Conservation (phyloP, 2,888 invertebrate species). For the Apomyelois bistriatella region DNA sequence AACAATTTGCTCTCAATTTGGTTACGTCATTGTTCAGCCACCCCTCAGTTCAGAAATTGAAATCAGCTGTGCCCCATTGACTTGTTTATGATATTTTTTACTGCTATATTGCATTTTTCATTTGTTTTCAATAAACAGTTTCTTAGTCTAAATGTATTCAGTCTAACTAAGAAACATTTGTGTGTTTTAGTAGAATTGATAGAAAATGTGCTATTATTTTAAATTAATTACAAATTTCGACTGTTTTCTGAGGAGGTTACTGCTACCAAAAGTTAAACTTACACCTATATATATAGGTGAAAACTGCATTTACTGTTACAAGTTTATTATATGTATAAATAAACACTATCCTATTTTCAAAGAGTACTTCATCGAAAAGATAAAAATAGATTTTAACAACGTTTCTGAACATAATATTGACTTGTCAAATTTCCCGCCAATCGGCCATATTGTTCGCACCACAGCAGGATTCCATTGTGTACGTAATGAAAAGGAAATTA, state of each 20-base stretch:
- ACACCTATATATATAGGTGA: no score
- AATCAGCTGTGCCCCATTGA: constrained; percentile 64
- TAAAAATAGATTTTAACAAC: constrained; percentile 1
- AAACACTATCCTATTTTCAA: no score
- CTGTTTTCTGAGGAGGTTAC: no score
- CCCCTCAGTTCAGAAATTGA: constrained; percentile 45
- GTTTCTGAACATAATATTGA: constrained; percentile 47
- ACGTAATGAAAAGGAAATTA: constrained; percentile 70
- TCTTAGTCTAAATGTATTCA: no score
- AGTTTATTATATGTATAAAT: no score
- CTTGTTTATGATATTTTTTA: constrained; percentile 23
- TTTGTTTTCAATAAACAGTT: not conserved
- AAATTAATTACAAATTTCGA: not conserved
- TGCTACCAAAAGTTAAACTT: no score
- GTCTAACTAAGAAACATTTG: no score
- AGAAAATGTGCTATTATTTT: no score
- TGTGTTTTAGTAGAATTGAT: no score
- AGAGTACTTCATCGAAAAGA: not conserved
- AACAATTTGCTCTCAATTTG: constrained; percentile 62
- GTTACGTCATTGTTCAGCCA: constrained; percentile 52
- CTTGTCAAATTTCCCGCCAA: constrained; percentile 64
- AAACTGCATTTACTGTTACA: no score
- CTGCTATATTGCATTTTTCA: not conserved
- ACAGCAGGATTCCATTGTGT: constrained; percentile 63
- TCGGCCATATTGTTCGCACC: constrained; percentile 59